A percentile compares a stretch with the other conserved stretches of the same genome.
phyloP scores from a whole-genome alignment of 2,888 invertebrate genomes.

The Sarcophaga variegata region DNA sequence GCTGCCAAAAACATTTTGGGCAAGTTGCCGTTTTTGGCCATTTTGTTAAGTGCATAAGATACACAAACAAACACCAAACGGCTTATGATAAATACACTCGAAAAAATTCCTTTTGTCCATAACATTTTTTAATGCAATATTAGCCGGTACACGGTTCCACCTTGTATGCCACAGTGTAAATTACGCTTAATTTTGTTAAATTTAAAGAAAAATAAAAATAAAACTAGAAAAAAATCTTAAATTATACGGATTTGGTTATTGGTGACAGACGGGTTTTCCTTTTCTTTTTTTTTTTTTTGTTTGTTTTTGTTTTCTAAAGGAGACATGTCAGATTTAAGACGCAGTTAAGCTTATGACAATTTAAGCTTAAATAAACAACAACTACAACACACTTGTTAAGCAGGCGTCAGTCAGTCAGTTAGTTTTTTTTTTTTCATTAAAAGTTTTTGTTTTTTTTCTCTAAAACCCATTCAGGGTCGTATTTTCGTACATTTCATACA shows the following conservation, averaged over 20 bases:
- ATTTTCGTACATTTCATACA: conserved; percentile 4
- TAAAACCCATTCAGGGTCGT: conserved; percentile 61
- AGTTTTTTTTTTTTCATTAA: conserved; percentile 11
- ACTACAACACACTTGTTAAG: conserved; percentile 59
- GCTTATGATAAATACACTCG: conserved; percentile 11
- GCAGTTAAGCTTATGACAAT: conserved; percentile 66
- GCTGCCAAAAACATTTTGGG: conserved; percentile 50
- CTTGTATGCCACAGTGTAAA: conserved; percentile 31
- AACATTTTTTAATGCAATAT: not conserved
- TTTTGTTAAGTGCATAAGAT: conserved; percentile 42
- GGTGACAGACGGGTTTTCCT: conserved; percentile 75
- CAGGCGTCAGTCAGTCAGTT: conserved; percentile 54
- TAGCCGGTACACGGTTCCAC: not conserved
- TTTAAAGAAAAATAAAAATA: not conserved
- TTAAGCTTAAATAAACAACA: conserved; percentile 61
- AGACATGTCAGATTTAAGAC: conserved; percentile 71
- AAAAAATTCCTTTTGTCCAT: not conserved
- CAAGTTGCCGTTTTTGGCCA: conserved; percentile 67
- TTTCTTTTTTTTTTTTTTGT: not conserved
- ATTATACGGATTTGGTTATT: conserved; percentile 77
- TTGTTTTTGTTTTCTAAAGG: not conserved
- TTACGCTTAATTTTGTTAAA: conserved; percentile 22
- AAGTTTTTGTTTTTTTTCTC: conserved; percentile 11
- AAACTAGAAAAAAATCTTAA: conserved; percentile 50
- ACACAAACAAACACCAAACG: conserved; percentile 23